Base-by-base conservation (phyloP, 2,888 invertebrate genomes). In the Alsophila aescularia region DNA sequence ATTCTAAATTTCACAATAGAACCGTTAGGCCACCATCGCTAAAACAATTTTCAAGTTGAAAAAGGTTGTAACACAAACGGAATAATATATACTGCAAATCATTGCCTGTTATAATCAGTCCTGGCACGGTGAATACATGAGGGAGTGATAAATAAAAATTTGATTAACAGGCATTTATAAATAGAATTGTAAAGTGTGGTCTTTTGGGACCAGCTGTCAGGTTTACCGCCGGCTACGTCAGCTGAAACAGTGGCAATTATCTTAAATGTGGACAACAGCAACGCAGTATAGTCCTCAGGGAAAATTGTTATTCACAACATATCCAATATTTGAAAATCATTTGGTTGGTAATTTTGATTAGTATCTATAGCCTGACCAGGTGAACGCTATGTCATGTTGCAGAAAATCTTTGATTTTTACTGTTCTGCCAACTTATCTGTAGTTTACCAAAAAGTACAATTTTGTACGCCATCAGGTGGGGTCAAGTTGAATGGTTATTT, bases 221-320 rank as follows among this genome's bases (percentile, higher is more conserved):
- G 81, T 83, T 81, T 80, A 74, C 83, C 78, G 79, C 75, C 79
- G 78, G 84, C 84, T 79, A 85, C 83, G 90, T 88, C 90, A 89
- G 87, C 87, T 74, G 81, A 83, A 90, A 90, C 87, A 84, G 87
- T 78, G 78, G 85, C 87, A 90, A 91, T 91, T 90, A 91, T 86
- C 88, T 88, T 89, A 87, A 91, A 91, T 87, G 87, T 90, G 88
- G 89, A 88, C 90, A 90, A n/a, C n/a, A n/a, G n/a, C n/a, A n/a
- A 87, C 87, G 81, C 84, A 83, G 80, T 82, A 75, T 76, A 79
- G 66, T 86, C 89, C 85, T 68, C 69, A 62, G 88, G 90, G 91
- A 87, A 82, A 84, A 87, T 87, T 85, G 88, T 86, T 87, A 90
- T 90, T 90, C 85, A 83, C 79, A 81, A 85, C 85, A 85, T 85